Percentiles rank a stretch among this genome's conserved stretches.
Evolutionary conservation across 2,888 invertebrate genomes (phyloP).

Genomic region (Xestoiulus laeticollis): DNA sequence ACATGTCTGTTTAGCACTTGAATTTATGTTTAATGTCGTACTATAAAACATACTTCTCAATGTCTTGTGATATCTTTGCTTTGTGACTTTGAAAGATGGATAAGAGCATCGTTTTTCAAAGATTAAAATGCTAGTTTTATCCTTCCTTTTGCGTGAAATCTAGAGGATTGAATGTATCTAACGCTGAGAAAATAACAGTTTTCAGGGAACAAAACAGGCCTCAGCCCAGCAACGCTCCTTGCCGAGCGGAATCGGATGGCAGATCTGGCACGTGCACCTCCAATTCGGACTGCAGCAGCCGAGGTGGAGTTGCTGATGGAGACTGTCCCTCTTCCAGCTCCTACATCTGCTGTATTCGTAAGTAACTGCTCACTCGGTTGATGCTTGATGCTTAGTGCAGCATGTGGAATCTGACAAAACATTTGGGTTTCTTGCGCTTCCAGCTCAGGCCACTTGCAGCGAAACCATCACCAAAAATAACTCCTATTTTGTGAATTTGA

Average conservation of each 20-base stretch:
- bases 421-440: neutral
- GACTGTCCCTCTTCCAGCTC: conserved; percentile 47
- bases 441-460: conserved; percentile 54
- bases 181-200: conserved; percentile 44
- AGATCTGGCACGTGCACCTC: conserved; percentile 48
- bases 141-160: neutral
- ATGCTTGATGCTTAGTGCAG: neutral
- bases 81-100: too few relatives aligned
- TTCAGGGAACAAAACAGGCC: conserved; percentile 53
- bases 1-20: too few relatives aligned
- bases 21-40: too few relatives aligned
- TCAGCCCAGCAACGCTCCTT: conserved; percentile 50
- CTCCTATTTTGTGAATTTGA: conserved; percentile 55
- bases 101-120: too few relatives aligned
- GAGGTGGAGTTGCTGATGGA: conserved; percentile 53
- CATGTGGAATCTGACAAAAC: neutral
- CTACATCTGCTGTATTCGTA: conserved; percentile 53
- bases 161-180: neutral
- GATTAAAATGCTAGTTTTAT: neutral
- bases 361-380: neutral
- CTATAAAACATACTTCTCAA: too few relatives aligned
- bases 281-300: conserved; percentile 36
- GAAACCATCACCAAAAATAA: conserved; percentile 55
- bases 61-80: neutral
- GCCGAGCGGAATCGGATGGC: conserved; percentile 49